Conservation (phyloP, 1,140 invertebrate species). For the Trichonephila clavipes region DNA sequence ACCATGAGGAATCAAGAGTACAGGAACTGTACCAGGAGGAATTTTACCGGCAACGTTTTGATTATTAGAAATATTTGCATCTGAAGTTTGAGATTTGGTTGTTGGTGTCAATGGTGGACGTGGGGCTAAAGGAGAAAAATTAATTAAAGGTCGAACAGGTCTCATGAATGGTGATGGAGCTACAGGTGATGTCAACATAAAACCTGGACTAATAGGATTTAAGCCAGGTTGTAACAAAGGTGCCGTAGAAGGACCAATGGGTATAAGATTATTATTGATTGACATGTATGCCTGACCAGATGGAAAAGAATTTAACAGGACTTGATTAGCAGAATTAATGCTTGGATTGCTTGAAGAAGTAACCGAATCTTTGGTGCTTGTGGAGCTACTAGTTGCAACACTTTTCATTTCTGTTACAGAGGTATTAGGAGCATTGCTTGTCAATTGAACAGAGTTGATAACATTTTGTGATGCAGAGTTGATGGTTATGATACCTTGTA, state of each 20-base stretch:
- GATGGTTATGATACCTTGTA: neutral
- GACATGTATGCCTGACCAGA: slow-evolving; percentile 32
- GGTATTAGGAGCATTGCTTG: neutral
- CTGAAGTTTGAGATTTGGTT: neutral
- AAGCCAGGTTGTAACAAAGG: slow-evolving; percentile 1
- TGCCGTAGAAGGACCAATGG: slow-evolving; percentile 24
- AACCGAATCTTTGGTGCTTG: neutral
- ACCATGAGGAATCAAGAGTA: slow-evolving; percentile 18
- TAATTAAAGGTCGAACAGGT: neutral
- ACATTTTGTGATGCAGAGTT: neutral
- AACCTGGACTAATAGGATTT: neutral
- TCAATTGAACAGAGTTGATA: neutral
- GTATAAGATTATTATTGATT: slow-evolving; percentile 54
- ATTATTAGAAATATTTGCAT: neutral
- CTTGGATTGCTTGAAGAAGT: neutral
- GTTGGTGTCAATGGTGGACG: neutral
- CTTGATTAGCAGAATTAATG: neutral
- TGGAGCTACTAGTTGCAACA: neutral
- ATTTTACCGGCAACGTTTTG: neutral
- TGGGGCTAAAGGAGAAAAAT: neutral
- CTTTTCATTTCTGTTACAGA: neutral
- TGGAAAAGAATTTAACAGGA: neutral
- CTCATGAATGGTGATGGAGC: neutral
- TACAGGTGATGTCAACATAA: slow-evolving; percentile 7
- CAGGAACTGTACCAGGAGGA: neutral